phyloP scores from a whole-genome alignment of 2,113 vertebrate species.

The Engraulis encrasicolus region DNA sequence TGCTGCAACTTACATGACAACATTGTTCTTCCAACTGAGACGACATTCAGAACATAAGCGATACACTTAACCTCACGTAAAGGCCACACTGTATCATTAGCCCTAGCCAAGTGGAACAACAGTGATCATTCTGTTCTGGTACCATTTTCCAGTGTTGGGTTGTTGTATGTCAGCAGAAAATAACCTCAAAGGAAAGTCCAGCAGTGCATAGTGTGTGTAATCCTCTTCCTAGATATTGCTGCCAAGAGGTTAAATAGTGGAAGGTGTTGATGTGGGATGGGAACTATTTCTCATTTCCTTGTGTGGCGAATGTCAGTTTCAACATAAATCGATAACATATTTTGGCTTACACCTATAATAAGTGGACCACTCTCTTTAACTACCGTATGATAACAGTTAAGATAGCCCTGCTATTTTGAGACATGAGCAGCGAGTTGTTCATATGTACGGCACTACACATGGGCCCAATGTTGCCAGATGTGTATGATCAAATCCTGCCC shows the following conservation, averaged over 20 bases:
- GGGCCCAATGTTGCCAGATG: no score
- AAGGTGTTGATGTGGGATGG: no score
- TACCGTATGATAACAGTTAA: background rate
- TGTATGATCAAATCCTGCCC: no score
- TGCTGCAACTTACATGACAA: conserved; percentile 51
- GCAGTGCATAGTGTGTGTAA: no score
- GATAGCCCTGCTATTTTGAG: background rate
- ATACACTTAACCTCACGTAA: conserved; percentile 42
- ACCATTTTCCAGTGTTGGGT: background rate
- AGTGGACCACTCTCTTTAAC: background rate
- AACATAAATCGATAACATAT: background rate
- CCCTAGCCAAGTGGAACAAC: background rate
- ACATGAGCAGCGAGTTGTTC: background rate
- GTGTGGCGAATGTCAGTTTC: background rate
- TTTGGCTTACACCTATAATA: background rate
- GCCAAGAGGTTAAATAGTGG: background rate
- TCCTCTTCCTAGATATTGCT: background rate
- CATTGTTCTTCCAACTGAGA: conserved; percentile 53
- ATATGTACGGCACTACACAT: no score
- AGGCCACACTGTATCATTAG: conserved; percentile 26
- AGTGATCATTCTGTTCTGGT: background rate
- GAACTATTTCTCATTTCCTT: background rate
- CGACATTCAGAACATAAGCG: conserved; percentile 33
- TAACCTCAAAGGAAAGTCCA: background rate
- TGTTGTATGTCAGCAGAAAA: background rate